phyloP scores from a whole-genome alignment of 37 sponge, comb jelly and placozoan genomes.

The Dysidea cf. avara region DNA sequence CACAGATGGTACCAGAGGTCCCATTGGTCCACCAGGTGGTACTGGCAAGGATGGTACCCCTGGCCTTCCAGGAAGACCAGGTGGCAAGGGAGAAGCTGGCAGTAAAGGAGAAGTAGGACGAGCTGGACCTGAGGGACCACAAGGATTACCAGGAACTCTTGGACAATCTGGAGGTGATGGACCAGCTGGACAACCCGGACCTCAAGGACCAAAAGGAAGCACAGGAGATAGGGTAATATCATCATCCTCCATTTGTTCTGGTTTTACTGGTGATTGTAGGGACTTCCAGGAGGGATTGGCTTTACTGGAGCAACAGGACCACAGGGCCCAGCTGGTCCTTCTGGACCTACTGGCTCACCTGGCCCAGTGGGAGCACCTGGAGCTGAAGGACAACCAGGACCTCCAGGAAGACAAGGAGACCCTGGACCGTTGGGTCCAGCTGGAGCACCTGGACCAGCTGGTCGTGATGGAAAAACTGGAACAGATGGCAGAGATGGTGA shows the following conservation, averaged over 20 bases:
- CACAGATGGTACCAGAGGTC: conserved; percentile 41
- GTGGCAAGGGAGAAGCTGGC: conserved; percentile 44
- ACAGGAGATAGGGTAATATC: conserved; percentile 8
- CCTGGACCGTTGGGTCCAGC: conserved; percentile 3
- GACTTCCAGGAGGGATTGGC: conserved; percentile 20
- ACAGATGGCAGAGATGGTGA: conserved; percentile 12
- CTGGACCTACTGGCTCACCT: conserved; percentile 44
- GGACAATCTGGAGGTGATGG: conserved; percentile 10
- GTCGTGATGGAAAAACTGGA: conserved; percentile 20
- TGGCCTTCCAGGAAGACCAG: conserved; percentile 59
- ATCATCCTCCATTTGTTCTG: no score
- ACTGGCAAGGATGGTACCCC: conserved; percentile 55
- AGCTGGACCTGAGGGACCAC: no score
- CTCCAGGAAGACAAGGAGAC: neutral
- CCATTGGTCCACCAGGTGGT: conserved; percentile 1
- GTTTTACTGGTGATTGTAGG: no score
- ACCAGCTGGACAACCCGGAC: conserved; percentile 18
- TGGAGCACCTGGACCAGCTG: conserved; percentile 43
- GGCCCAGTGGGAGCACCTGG: conserved; percentile 48
- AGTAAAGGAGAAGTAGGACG: conserved; percentile 15
- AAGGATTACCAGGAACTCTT: conserved; percentile 26
- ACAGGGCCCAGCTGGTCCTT: conserved; percentile 38
- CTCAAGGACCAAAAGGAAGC: conserved; percentile 29
- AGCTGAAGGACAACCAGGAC: conserved; percentile 10
- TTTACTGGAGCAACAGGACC: conserved; percentile 39